phyloP scores from a whole-genome alignment of 2,113 vertebrate genomes.

The Strix aluco region DNA sequence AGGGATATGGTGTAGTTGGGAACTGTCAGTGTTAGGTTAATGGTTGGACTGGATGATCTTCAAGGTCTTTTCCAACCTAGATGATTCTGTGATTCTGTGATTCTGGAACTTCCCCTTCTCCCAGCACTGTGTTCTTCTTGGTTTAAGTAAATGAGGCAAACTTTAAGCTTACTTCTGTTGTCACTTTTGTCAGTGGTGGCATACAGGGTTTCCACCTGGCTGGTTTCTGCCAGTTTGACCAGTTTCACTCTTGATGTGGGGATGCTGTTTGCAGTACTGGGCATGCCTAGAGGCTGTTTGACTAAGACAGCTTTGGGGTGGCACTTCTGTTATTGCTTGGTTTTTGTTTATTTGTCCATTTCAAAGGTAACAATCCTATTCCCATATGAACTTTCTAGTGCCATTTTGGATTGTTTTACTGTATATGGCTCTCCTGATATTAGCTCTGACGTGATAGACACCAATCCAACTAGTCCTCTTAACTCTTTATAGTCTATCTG shows the following conservation, averaged over 20 bases:
- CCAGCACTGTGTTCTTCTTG: background rate
- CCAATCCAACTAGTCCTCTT: background rate
- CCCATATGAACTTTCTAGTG: background rate
- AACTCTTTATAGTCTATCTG: background rate
- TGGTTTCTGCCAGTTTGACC: background rate
- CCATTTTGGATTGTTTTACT: background rate
- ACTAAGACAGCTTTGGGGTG: background rate
- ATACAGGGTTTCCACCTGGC: background rate
- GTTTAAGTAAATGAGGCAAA: background rate
- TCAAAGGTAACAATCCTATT: background rate
- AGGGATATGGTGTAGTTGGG: no score
- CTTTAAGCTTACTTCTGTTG: background rate
- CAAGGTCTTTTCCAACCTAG: no score
- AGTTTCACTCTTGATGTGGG: background rate
- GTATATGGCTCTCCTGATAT: background rate
- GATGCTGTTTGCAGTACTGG: background rate
- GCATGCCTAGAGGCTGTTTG: background rate
- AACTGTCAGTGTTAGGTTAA: no score
- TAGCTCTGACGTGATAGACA: background rate
- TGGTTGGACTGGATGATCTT: no score
- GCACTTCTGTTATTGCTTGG: background rate
- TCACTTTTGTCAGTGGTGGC: fast-evolving
- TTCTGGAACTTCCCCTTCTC: background rate
- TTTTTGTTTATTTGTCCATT: background rate
- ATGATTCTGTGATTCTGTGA: no score